Evolutionary conservation across 2,888 invertebrate species (phyloP), one percentile per base, ranked within the genome.

Genomic region (Amblyjoppa fuscipennis): DNA sequence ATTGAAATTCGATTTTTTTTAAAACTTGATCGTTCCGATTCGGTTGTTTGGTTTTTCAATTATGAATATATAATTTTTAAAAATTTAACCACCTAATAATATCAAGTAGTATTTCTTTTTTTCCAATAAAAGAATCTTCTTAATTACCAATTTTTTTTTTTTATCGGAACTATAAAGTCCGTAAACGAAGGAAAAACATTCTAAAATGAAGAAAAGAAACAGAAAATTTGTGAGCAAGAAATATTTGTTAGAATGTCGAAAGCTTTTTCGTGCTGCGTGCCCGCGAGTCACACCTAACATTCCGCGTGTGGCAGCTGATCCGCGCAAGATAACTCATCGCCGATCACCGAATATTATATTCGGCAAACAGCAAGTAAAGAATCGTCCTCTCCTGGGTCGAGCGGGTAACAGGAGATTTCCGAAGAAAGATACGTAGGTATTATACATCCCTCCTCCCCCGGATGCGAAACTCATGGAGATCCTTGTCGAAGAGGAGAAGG

Each of bases 351-450:
- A 5, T 61, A 28, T 6, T 49, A 5, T 61, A 16, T 38, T 74
- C 28, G 2, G 6, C 20, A 56, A 45, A 28, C 59, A 28, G 3
- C 28, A 28, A 28, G 25, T 59, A 13, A 3, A 56, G 25, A n/a
- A 38, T n/a, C 20, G 38, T 38, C 20, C 5, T 51, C 7, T 28
- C 7, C 20, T 11, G 6, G 3, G 38, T 81, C 41, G 38, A 61
- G 34, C 38, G 38, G 70, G 34, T 64, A 16, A 69, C 13, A 16
- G 51, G 34, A 25, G 51, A 61, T 70, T 49, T n/a, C 25, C 13
- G 49, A 41, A 49, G 61, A 38, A 75, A 61, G 68, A 69, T 38
- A 13, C 59, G 38, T 61, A 49, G 75, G 61, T 64, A 61, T 61
- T 25, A 20, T 28, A 59, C 34, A 64, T 51, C 49, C 16, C 0